Evolutionary conservation across 2,797 vertebrate species (phyloP).

Genomic region (Hypotaenidia okinawae): DNA sequence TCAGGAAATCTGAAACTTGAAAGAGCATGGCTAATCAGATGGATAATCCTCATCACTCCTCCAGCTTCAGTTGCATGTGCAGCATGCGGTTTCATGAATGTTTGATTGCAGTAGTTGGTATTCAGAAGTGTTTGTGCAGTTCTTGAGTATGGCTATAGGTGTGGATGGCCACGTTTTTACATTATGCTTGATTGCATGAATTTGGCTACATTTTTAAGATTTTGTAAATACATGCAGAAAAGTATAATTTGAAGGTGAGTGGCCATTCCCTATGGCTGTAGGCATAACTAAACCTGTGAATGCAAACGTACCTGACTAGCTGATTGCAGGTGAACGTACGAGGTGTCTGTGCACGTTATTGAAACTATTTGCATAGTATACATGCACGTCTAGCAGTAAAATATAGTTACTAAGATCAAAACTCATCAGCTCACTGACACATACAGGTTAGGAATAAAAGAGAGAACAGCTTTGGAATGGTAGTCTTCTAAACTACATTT

Average conservation of each 20-base stretch:
- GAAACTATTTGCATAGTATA: neutral
- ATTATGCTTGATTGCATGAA: neutral
- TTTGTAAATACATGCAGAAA: neutral
- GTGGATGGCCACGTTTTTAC: neutral
- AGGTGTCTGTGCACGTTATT: neutral
- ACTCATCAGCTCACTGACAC: neutral
- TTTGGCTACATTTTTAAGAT: neutral
- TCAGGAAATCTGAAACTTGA: neutral
- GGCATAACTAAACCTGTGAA: neutral
- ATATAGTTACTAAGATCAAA: neutral
- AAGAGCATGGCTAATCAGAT: neutral
- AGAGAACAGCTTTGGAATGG: neutral
- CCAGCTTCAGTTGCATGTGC: neutral
- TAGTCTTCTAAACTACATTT: neutral
- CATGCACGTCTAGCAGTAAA: neutral
- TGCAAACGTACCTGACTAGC: neutral
- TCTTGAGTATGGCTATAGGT: neutral
- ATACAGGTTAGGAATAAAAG: neutral
- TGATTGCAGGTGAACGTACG: neutral
- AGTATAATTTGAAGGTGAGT: neutral
- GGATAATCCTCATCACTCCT: neutral
- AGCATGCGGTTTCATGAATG: neutral
- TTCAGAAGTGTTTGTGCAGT: neutral
- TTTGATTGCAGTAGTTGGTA: neutral
- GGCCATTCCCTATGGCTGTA: neutral